Percentiles rank a stretch among this genome's conserved stretches.
Evolutionary conservation across 2,113 vertebrate species (phyloP).

Genomic region (Pagrus major): DNA sequence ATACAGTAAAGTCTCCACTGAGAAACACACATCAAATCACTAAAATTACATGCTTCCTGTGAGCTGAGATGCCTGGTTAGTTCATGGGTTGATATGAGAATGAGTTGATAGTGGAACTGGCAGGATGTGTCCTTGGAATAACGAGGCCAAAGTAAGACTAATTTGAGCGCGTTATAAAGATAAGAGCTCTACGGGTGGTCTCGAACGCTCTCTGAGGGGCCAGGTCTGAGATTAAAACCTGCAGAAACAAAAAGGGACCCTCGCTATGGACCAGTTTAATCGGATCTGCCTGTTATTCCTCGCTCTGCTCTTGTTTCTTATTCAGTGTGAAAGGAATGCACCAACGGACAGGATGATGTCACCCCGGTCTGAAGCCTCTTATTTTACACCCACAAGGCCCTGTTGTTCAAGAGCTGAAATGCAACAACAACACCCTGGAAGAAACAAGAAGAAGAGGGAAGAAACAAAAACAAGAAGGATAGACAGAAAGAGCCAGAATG

Average conservation of each 20-base stretch:
- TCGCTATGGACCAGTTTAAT: slow-evolving; percentile 34
- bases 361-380: slow-evolving; percentile 62
- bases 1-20: slow-evolving; percentile 10
- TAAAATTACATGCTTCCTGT: slow-evolving; percentile 18
- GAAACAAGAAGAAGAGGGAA: background rate
- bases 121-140: slow-evolving; percentile 52
- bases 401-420: slow-evolving; percentile 45
- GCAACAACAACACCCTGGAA: slow-evolving; percentile 21
- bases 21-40: slow-evolving; percentile 26
- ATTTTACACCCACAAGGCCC: slow-evolving; percentile 48
- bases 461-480: background rate
- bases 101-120: slow-evolving; percentile 23
- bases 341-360: slow-evolving; percentile 75
- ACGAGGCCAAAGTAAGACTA: slow-evolving; percentile 51
- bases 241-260: slow-evolving; percentile 54
- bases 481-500: background rate
- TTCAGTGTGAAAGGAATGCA: slow-evolving; percentile 74
- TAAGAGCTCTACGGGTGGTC: slow-evolving; percentile 44
- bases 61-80: slow-evolving; percentile 19
- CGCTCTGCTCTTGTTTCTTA: slow-evolving; percentile 43
- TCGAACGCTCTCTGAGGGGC: slow-evolving; percentile 1
- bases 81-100: slow-evolving; percentile 34
- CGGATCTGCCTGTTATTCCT: slow-evolving; percentile 44
- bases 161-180: slow-evolving; percentile 42
- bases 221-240: slow-evolving; percentile 42